Evolutionary conservation across 2,797 vertebrate species (phyloP), one percentile per base, ranked within the genome.

Genomic region (Periparus ater): DNA sequence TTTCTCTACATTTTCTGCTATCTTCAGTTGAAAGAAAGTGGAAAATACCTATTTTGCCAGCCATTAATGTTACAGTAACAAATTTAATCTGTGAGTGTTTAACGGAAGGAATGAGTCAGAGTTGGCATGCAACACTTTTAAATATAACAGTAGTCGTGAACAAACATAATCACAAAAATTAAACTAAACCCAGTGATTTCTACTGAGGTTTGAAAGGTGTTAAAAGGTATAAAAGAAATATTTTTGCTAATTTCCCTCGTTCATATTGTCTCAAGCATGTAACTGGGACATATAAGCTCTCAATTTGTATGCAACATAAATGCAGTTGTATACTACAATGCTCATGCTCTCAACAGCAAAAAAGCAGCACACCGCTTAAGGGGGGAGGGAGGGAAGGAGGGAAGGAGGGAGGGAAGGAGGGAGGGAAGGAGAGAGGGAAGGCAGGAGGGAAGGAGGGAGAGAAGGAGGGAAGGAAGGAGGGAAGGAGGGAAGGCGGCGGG

Each of bases 361-460:
- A 67, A 44, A 42, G 5, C 3, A 23, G 4, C n/a, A 53, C 6
- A 29, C 7, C 23, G 47, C 23, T 15, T 18, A 84, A 58, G 36
- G 8, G 36, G 36, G 36, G 36, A 36, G 8, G 36, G 6, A 48
- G 22, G 7, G 8, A 29, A 7, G 13, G 2, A 6, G 10, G 22
- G 3, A 8, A 10, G 20, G 6, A 53, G 4, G 30, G 53, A 15
- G 27, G 30, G 3, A 29, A 23, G 36, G 8, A 36, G 36, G 36
- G 8, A 36, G 36, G 36, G 27, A n/a, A n/a, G n/a, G n/a, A n/a
- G n/a, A n/a, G 26, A 54, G 17, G 18, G 6, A 29, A 29, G 25
- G 6, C 17, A 55, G 17, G 3, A 26, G 14, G 10, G 3, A 10
- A 18, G 12, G 2, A 10, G 27, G 18, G 2, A 21, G 32, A 36